Base-by-base conservation (phyloP, 2,888 invertebrate species). In the Halocaridina rubra region DNA sequence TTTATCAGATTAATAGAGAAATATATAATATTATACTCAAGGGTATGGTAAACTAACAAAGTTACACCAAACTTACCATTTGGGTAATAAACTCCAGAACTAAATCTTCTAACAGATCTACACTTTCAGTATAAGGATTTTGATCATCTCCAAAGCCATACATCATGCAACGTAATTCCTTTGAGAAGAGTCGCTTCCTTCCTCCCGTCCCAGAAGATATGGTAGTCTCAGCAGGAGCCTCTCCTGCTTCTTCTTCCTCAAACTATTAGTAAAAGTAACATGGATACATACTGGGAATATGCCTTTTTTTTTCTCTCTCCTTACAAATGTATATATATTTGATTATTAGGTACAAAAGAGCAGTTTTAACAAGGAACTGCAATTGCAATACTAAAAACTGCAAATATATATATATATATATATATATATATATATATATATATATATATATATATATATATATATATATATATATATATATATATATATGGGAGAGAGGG, bases 131-230 rank as follows among this genome's bases (percentile, higher is more conserved):
- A 90, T 98, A 99, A 0, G 99, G 99, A 92, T 98, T 99, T 91
- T 98, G 97, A 91, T 99, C 99, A 91, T 99, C 99, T 3, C 99
- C 99, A 93, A 99, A 99, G 0, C 99, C 99, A 91, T 97, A 99
- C 97, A 99, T 98, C 99, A 99, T 99, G 89, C 97, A 97, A 33
- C 98, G 93, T 61, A 98, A 91, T 91, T 97, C 97, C 91, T 97
- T 97, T 84, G 97, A 97, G 89, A 97, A 97, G 1, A 97, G 91
- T 67, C 97, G 92, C 91, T 97, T 97, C 39, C 89, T 88, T n/a
- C 87, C 89, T 22, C 88, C 88, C n/a, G 86, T 75, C 19, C 85
- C 79, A 57, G 87, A 67, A 22, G 77, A 69, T 53, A 86, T 79
- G 29, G 85, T 67, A 10, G 86, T 74, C 71, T 86, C 86, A 39